These are phyloP conservation scores for Rhinopomastus cyanomelas DNA, from an alignment of 2,113 vertebrate species.

Conservation along the genomic window DNA sequence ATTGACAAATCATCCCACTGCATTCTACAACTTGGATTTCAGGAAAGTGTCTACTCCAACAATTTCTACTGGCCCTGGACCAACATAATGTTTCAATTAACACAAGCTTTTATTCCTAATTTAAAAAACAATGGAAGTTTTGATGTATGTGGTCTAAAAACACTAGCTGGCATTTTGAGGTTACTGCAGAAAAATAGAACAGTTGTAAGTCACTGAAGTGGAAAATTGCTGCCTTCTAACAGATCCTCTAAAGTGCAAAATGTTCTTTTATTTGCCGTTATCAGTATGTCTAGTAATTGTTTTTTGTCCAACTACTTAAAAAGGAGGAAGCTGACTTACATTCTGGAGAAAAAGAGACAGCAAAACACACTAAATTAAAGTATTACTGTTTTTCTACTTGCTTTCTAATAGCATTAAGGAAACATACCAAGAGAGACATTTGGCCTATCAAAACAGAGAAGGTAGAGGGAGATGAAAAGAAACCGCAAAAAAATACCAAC, in stretches of 20 bases:
- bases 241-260: conserved; percentile 51
- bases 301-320: conserved; percentile 49
- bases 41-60: not conserved
- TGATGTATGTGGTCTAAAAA: conserved; percentile 1
- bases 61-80: not conserved
- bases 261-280: conserved; percentile 47
- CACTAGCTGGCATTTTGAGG: not conserved
- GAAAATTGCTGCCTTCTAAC: conserved; percentile 60
- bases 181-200: conserved; percentile 48
- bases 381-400: not conserved
- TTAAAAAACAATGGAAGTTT: conserved; percentile 14
- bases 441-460: not conserved
- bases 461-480: not conserved
- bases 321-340: not conserved
- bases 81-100: conserved; percentile 29
- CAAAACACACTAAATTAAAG: not conserved
- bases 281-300: conserved; percentile 54
- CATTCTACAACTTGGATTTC: not conserved
- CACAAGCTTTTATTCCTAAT: conserved; percentile 17
- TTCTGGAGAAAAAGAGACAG: conserved; percentile 16
- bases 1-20: not conserved
- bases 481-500: not conserved
- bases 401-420: not conserved
- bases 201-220: conserved; percentile 55
- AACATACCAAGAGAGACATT: not conserved